Conservation (phyloP, 1,140 invertebrate genomes). For the Zaprionus taronus region DNA sequence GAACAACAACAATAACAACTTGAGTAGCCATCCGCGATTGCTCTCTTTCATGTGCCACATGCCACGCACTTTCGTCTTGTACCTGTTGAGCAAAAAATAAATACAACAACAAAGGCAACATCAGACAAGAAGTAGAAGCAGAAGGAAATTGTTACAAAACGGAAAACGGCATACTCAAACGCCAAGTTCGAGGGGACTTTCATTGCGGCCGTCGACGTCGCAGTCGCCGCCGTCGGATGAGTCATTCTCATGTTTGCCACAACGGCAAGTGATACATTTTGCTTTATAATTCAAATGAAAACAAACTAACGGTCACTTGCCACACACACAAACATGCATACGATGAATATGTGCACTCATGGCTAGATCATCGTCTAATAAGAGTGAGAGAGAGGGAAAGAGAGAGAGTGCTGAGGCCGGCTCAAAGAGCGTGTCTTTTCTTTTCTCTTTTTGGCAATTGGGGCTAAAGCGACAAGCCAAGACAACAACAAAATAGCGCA, state of each 20-base stretch:
- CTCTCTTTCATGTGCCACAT: slow-evolving; percentile 43
- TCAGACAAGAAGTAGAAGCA: slow-evolving; percentile 15
- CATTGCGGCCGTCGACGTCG: slow-evolving; percentile 22
- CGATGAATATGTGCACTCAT: slow-evolving; percentile 4
- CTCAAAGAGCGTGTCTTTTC: slow-evolving; percentile 37
- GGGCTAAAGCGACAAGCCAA: slow-evolving; percentile 50
- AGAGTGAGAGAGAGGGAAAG: slow-evolving; percentile 1
- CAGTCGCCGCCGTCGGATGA: slow-evolving; percentile 49
- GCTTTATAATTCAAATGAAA: slow-evolving; percentile 62
- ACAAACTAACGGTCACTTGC: slow-evolving; percentile 51
- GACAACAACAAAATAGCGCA: slow-evolving; percentile 27
- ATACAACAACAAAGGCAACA: slow-evolving; percentile 48
- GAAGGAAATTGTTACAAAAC: slow-evolving; percentile 44
- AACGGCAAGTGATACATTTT: slow-evolving; percentile 35
- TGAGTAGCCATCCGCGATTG: slow-evolving; percentile 4
- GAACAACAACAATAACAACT: slow-evolving; percentile 12
- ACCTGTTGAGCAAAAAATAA: slow-evolving; percentile 78
- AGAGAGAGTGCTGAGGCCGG: slow-evolving; percentile 19
- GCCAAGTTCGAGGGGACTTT: slow-evolving; percentile 60
- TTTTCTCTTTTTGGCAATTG: slow-evolving; percentile 60
- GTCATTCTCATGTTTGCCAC: slow-evolving; percentile 47
- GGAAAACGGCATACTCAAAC: slow-evolving; percentile 37
- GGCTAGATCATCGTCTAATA: slow-evolving; percentile 49
- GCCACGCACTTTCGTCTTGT: slow-evolving; percentile 50
- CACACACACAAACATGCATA: slow-evolving; percentile 8